Evolutionary conservation across 2,113 vertebrate species (phyloP).

Genomic region (Helogale parvula): DNA sequence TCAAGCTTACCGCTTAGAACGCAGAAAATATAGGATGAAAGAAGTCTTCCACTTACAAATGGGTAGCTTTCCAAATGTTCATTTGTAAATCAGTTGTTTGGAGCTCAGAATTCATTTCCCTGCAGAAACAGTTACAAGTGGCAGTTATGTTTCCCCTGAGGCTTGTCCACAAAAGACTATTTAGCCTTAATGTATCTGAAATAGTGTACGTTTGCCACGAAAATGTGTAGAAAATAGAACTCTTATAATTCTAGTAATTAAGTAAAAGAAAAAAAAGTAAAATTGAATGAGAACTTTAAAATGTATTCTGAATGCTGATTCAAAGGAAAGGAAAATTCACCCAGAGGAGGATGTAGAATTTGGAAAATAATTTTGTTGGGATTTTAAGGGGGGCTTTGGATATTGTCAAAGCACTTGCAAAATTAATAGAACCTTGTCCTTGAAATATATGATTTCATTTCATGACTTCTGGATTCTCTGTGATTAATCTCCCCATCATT

Average conservation of each 20-base stretch:
- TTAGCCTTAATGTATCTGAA: constrained; percentile 60
- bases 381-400: background rate
- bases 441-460: background rate
- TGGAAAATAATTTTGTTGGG: background rate
- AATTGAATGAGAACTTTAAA: constrained; percentile 52
- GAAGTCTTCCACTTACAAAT: background rate
- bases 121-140: constrained; percentile 40
- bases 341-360: background rate
- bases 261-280: constrained; percentile 26
- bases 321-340: background rate
- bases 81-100: constrained; percentile 60
- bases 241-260: constrained; percentile 59
- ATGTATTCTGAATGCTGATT: constrained; percentile 2
- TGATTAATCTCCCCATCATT: background rate
- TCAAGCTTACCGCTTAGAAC: background rate
- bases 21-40: background rate
- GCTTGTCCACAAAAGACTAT: constrained; percentile 10
- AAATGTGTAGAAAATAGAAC: constrained; percentile 55
- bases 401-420: background rate
- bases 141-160: constrained; percentile 42
- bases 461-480: background rate
- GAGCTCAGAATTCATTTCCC: constrained; percentile 48
- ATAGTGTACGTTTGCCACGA: constrained; percentile 41
- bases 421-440: background rate
- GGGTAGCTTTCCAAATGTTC: constrained; percentile 10